phyloP scores from a whole-genome alignment of 2,888 invertebrate species.

The Cosmia pyralina region DNA sequence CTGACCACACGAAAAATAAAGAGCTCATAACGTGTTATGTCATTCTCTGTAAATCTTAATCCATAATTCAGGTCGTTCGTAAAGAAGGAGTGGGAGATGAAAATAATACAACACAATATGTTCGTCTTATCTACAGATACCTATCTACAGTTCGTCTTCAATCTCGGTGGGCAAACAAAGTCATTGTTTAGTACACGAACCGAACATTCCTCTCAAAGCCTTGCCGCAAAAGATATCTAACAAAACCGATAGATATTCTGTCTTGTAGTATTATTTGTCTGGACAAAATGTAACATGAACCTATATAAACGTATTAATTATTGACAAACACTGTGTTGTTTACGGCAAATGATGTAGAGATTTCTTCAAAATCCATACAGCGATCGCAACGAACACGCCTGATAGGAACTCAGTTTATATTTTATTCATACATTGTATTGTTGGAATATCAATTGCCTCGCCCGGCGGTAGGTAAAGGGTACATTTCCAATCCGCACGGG shows the following conservation, averaged over 20 bases:
- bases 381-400: constrained; percentile 84
- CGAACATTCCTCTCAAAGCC: constrained; percentile 38
- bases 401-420: constrained; percentile 90
- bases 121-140: too few species aligned
- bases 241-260: constrained; percentile 20
- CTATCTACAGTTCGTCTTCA: constrained; percentile 35
- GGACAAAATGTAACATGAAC: constrained; percentile 10
- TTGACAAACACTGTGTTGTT: constrained; percentile 41
- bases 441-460: constrained; percentile 90
- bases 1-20: too few species aligned
- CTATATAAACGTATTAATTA: constrained; percentile 40
- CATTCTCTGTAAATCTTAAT: not conserved
- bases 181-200: constrained; percentile 55
- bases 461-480: constrained; percentile 90
- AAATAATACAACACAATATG: constrained; percentile 43
- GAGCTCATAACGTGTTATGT: not conserved
- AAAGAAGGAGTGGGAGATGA: constrained; percentile 22
- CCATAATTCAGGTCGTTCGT: not conserved
- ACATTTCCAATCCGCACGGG: constrained; percentile 90
- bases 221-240: constrained; percentile 40
- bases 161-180: constrained; percentile 56
- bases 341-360: constrained; percentile 73
- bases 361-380: constrained; percentile 81
- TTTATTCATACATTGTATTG: constrained; percentile 91
- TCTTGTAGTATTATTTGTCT: constrained; percentile 39